phyloP scores from a whole-genome alignment of 2,113 vertebrate genomes.

The Vombatus ursinus region DNA sequence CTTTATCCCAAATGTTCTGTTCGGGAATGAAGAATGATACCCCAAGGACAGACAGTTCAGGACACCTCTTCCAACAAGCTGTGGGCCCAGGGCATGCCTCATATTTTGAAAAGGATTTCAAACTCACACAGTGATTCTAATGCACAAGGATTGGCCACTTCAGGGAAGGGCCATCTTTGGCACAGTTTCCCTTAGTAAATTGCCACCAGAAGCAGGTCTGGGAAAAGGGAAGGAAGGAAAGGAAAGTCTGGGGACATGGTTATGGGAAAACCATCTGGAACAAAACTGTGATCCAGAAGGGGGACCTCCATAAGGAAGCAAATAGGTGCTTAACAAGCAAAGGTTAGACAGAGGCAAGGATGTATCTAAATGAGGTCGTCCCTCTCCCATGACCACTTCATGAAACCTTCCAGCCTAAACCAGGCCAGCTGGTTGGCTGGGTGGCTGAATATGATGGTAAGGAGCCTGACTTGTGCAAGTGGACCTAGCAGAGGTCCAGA shows the following conservation, averaged over 20 bases:
- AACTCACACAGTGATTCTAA: not conserved
- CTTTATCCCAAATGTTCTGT: not conserved
- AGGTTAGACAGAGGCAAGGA: not conserved
- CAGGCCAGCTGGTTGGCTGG: slow-evolving; percentile 15
- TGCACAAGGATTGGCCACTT: not conserved
- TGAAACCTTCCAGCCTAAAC: not conserved
- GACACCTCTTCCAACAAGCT: not conserved
- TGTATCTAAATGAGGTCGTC: not conserved
- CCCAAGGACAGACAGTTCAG: not conserved
- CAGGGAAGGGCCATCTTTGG: not conserved
- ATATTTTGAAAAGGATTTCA: not conserved
- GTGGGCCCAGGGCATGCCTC: not conserved
- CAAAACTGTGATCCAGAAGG: not conserved
- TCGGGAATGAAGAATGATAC: not conserved
- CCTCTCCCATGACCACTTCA: not conserved
- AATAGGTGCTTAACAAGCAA: not conserved
- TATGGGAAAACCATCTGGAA: not conserved
- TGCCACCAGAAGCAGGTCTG: not conserved
- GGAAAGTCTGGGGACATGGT: not conserved
- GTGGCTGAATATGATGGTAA: slow-evolving; percentile 2
- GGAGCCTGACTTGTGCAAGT: not conserved
- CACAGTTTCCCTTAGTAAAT: not conserved
- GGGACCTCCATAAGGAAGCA: no score
- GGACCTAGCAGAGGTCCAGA: not conserved
- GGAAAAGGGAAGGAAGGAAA: not conserved